A percentile compares a stretch with the other conserved stretches of the same genome.
phyloP scores from a whole-genome alignment of 2,797 vertebrate genomes.

The Betta splendens region DNA sequence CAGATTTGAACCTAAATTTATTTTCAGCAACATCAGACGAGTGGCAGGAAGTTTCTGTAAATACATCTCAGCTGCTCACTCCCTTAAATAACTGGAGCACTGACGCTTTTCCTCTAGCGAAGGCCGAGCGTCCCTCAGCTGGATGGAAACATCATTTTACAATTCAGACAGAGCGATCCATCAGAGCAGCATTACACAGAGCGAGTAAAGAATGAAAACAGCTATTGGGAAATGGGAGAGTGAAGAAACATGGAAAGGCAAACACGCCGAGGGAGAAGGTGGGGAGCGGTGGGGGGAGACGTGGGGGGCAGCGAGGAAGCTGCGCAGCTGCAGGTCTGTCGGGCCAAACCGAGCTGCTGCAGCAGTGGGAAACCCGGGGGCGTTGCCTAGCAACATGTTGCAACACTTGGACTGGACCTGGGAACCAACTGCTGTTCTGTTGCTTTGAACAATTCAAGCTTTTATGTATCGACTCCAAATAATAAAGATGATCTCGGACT shows the following conservation, averaged over 20 bases:
- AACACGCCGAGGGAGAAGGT: background rate
- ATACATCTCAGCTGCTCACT: too few relatives aligned
- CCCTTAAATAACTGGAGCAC: too few relatives aligned
- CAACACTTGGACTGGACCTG: conserved; percentile 49
- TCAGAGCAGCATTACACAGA: conserved; percentile 1
- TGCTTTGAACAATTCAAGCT: too few relatives aligned
- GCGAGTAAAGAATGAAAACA: conserved; percentile 22
- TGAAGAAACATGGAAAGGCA: conserved; percentile 30
- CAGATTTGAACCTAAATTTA: too few relatives aligned
- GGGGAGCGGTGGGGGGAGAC: fast-evolving
- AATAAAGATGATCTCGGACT: too few relatives aligned
- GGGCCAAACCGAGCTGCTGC: conserved; percentile 47
- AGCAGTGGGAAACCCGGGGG: conserved; percentile 73
- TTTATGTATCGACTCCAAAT: too few relatives aligned
- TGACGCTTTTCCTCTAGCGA: too few relatives aligned
- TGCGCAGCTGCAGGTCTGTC: conserved; percentile 49
- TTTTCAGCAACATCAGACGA: too few relatives aligned
- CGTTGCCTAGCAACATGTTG: conserved; percentile 59
- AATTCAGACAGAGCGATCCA: background rate
- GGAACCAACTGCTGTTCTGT: too few relatives aligned
- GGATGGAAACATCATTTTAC: too few relatives aligned
- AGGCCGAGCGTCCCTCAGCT: too few relatives aligned
- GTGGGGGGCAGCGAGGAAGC: background rate
- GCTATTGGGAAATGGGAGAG: conserved; percentile 23
- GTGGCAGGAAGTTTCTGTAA: too few relatives aligned